Evolutionary conservation across 2,888 invertebrate species (phyloP).

Genomic region (Hirtodrosophila cameraria): DNA sequence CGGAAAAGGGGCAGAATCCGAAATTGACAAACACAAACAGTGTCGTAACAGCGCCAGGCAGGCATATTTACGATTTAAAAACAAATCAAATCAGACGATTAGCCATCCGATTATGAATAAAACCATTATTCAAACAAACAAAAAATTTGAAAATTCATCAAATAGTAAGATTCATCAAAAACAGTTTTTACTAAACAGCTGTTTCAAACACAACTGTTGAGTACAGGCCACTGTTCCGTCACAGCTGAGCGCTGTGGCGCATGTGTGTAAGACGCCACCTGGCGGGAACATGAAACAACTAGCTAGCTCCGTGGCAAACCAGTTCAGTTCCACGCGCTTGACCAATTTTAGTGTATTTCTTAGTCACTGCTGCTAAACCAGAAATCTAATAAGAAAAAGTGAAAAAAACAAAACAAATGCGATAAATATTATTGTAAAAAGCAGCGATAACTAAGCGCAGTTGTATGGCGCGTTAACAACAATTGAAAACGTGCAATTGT

Average conservation of each 20-base stretch:
- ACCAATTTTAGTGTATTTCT: slow-evolving; percentile 62
- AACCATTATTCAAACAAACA: too few species aligned
- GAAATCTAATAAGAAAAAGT: slow-evolving; percentile 70
- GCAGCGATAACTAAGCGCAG: slow-evolving; percentile 48
- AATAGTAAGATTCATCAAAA: slow-evolving; percentile 3
- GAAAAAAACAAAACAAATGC: slow-evolving; percentile 78
- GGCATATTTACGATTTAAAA: too few species aligned
- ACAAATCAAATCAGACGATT: too few species aligned
- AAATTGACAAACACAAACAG: too few species aligned
- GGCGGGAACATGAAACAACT: slow-evolving; percentile 25
- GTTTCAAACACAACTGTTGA: slow-evolving; percentile 27
- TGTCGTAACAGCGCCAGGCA: too few species aligned
- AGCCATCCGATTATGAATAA: too few species aligned
- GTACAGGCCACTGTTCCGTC: slow-evolving; percentile 17
- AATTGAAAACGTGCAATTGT: slow-evolving; percentile 37
- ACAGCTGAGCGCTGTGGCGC: slow-evolving; percentile 17
- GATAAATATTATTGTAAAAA: slow-evolving; percentile 65
- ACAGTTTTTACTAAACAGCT: neutral
- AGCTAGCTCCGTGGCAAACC: slow-evolving; percentile 49
- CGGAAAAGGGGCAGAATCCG: too few species aligned
- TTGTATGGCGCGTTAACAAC: slow-evolving; percentile 45
- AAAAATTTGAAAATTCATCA: too few species aligned
- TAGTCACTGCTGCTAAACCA: slow-evolving; percentile 62
- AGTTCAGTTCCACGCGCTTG: slow-evolving; percentile 61
- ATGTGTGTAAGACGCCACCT: slow-evolving; percentile 36